Percentiles rank a stretch among this genome's conserved stretches.
These are phyloP conservation scores for Tympanoctomys barrerae DNA, from an alignment of 2,797 vertebrate species.

Conservation along the genomic window DNA sequence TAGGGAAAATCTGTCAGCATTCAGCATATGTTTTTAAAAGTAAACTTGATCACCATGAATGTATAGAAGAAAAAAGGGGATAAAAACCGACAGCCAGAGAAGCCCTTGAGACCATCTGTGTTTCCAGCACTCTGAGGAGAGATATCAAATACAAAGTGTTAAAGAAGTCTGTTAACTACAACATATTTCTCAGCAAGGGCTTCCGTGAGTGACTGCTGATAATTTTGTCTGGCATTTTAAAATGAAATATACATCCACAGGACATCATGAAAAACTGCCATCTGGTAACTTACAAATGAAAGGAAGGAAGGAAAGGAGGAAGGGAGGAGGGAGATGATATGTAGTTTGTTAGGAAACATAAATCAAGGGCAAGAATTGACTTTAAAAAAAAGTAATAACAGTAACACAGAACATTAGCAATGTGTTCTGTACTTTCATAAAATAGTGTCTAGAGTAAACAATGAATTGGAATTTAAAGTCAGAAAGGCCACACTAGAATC, in stretches of 20 bases:
- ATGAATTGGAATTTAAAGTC: not conserved
- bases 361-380: slow-evolving; percentile 57
- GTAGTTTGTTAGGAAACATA: slow-evolving; percentile 50
- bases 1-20: slow-evolving; percentile 23
- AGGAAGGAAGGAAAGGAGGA: not conserved
- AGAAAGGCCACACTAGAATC: not conserved
- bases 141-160: not conserved
- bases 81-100: not conserved
- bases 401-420: slow-evolving; percentile 35
- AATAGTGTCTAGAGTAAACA: not conserved
- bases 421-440: slow-evolving; percentile 33
- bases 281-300: slow-evolving; percentile 21
- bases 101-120: slow-evolving; percentile 6
- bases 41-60: slow-evolving; percentile 36
- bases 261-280: slow-evolving; percentile 1
- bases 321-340: not conserved
- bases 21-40: slow-evolving; percentile 59
- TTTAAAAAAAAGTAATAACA: slow-evolving; percentile 20
- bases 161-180: not conserved
- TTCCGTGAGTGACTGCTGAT: slow-evolving; percentile 16
- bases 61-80: slow-evolving; percentile 34
- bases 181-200: not conserved
- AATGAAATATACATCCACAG: slow-evolving; percentile 21
- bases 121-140: slow-evolving; percentile 20
- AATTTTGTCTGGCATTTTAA: slow-evolving; percentile 55